phyloP scores from a whole-genome alignment of 2,797 vertebrate species.

The Cuniculus paca region DNA sequence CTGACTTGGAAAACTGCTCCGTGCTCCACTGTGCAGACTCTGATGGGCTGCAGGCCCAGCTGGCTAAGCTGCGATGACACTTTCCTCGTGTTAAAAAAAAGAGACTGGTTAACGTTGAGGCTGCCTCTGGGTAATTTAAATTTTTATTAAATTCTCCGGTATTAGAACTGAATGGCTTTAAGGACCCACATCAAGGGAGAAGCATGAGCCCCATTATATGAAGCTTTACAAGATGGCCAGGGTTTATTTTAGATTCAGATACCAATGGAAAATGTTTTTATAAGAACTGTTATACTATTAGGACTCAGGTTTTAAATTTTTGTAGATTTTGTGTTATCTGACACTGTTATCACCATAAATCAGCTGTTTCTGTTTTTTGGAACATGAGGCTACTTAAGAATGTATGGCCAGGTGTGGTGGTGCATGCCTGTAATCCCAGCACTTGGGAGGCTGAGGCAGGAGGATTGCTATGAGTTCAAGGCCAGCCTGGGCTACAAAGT shows the following conservation, averaged over 20 bases:
- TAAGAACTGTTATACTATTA: conserved; percentile 36
- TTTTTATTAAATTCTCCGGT: conserved; percentile 44
- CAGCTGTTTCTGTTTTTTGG: conserved; percentile 31
- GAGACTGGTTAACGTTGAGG: neutral
- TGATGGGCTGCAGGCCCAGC: neutral
- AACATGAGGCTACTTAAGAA: conserved; percentile 7
- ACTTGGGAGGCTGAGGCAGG: too few species aligned
- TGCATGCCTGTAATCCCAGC: too few species aligned
- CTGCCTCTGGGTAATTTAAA: conserved; percentile 34
- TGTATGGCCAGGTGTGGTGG: too few species aligned
- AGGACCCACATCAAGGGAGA: conserved; percentile 42
- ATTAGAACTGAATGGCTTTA: conserved; percentile 34
- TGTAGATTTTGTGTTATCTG: conserved; percentile 41
- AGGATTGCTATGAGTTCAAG: too few species aligned
- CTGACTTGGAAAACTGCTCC: conserved; percentile 8
- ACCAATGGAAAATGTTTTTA: conserved; percentile 52
- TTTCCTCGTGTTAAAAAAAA: conserved; percentile 37
- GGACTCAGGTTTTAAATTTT: conserved; percentile 45
- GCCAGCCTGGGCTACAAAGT: too few species aligned
- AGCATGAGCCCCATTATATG: neutral
- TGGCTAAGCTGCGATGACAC: neutral
- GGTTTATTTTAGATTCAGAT: conserved; percentile 60
- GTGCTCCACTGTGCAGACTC: neutral
- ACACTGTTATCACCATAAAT: neutral
- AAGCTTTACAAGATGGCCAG: conserved; percentile 46